Evolutionary conservation across 2,797 vertebrate species (phyloP), one percentile per base, ranked within the genome.

Genomic region (Meda fulgida): DNA sequence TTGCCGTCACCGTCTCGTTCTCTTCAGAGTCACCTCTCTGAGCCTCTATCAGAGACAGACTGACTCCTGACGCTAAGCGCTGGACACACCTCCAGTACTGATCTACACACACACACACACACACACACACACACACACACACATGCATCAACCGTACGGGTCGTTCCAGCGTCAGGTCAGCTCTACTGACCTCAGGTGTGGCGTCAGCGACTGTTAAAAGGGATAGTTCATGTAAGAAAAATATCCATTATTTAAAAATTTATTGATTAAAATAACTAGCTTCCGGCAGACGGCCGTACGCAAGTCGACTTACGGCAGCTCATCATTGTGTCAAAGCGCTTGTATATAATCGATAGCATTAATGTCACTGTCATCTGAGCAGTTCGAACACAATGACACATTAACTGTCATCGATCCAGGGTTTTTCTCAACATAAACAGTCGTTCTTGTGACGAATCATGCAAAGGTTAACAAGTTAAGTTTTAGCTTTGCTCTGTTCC

Each of bases 11-110:
- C 0, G 98, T 97, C 91, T 99, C 98, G 0, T 97, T 97, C 91
- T 99, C 98, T 87, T 99, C 98, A 0, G 95, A 98, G 93, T 99
- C 97, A 0, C 96, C 96, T 80, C 96, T 96, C 89, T 97, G 97
- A 23, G 97, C 96, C 90, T 99, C 97, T 29, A 97, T 90, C 91
- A 98, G 93, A 18, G 97, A 98, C 9, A 95, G 96, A 0, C 94
- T 96, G 55, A 95, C 93, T 0, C 94, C 96, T 11, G 96, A 94
- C 2, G 95, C 89, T 0, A 89, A 92, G 51, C 94, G 95, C 71
- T 96, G 96, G 78, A 98, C 94, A 29, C 96, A 97, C 86, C 94
- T 92, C 98, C 98, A 99, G 91, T 98, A 98, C 84, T 97, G 97
- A 95, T 97, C 98, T 99, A 14, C 19, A 84, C 18, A 80, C 7